phyloP scores from a whole-genome alignment of 2,888 invertebrate genomes.

The Ichneumoninae sp. region DNA sequence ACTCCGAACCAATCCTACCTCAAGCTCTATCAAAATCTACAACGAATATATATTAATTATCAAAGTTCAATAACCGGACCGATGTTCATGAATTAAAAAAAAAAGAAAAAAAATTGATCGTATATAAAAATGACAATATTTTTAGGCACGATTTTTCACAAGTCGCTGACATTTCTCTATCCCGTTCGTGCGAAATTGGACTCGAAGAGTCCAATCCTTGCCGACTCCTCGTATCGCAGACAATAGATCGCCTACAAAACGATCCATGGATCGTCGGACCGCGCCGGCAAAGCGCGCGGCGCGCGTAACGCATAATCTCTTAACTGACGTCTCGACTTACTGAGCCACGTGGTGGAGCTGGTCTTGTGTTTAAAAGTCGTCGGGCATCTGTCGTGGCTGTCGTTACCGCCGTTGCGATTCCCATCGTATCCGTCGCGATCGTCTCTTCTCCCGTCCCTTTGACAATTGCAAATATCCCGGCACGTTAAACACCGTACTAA shows the following conservation, averaged over 20 bases:
- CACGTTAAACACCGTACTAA: conserved; percentile 45
- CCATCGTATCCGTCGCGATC: conserved; percentile 61
- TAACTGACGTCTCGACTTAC: conserved; percentile 77
- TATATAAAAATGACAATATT: background rate
- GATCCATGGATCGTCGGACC: conserved; percentile 14
- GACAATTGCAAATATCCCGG: conserved; percentile 53
- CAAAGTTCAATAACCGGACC: too few species aligned
- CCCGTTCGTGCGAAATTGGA: background rate
- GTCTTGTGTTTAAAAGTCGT: conserved; percentile 48
- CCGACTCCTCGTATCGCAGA: background rate
- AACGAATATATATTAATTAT: background rate
- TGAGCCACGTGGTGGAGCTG: conserved; percentile 80
- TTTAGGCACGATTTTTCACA: background rate
- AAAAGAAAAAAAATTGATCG: background rate
- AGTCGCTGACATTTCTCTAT: background rate
- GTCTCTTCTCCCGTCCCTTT: conserved; percentile 64
- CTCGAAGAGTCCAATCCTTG: background rate
- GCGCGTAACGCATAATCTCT: conserved; percentile 49
- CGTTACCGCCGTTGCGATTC: conserved; percentile 47
- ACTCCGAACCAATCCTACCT: background rate
- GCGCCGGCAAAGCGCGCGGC: background rate
- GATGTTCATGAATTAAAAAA: background rate
- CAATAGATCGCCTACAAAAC: background rate
- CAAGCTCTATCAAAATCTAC: background rate
- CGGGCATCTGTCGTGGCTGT: conserved; percentile 53